Conservation (phyloP, 2,113 vertebrate species). For the Nettapus auritus region DNA sequence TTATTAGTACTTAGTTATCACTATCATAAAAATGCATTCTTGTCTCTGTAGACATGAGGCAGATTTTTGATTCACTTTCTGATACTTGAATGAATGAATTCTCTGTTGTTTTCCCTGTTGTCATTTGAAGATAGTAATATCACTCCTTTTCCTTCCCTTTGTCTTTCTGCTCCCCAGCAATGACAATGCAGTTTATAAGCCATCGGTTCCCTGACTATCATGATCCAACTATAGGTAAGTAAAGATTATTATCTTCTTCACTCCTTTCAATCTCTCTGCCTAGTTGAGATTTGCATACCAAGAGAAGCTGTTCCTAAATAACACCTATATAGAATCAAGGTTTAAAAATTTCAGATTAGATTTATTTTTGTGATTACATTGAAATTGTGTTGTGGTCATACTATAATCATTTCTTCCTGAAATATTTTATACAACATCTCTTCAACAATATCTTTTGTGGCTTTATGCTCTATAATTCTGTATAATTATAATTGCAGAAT, state of each 20-base stretch:
- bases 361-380: background rate
- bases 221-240: conserved; percentile 80
- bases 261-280: background rate
- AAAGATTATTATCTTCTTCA: background rate
- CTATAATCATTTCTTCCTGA: accelerated
- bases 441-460: background rate
- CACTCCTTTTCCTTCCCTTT: background rate
- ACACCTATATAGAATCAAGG: accelerated
- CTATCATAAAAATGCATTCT: background rate
- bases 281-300: background rate
- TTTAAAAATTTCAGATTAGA: background rate
- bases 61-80: background rate
- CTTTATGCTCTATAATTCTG: accelerated
- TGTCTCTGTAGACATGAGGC: background rate
- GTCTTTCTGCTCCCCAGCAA: conserved; percentile 61
- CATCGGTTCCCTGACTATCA: conserved; percentile 79
- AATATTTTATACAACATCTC: background rate
- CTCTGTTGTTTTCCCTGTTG: background rate
- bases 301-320: background rate
- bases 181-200: conserved; percentile 83
- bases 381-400: background rate
- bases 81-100: background rate
- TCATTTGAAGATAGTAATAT: background rate
- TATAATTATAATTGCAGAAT: background rate
- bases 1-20: background rate